A percentile compares a stretch with the other conserved stretches of the same genome.
Conservation (phyloP, 2,888 invertebrate species). For the Apoda limacodes region DNA sequence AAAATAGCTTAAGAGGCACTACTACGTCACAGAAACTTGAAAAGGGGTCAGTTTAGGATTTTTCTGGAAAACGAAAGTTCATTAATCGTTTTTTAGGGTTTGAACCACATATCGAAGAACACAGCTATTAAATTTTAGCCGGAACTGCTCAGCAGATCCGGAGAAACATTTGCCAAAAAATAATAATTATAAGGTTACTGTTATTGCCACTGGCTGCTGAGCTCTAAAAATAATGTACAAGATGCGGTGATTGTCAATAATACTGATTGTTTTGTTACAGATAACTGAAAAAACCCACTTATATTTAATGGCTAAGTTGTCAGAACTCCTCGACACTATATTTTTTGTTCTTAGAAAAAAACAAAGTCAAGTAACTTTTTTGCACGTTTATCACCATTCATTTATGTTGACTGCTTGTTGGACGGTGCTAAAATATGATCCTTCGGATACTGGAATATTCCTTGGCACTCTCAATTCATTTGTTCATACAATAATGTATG, state of each 20-base stretch:
- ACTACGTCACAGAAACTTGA: too few relatives aligned
- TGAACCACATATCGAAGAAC: too few relatives aligned
- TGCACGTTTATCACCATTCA: conserved; percentile 87
- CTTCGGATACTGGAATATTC: conserved; percentile 76
- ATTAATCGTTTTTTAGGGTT: too few relatives aligned
- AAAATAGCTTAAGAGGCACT: too few relatives aligned
- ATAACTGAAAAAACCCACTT: conserved; percentile 45
- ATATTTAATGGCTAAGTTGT: conserved; percentile 77
- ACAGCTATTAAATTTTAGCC: too few relatives aligned
- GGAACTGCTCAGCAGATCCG: too few relatives aligned
- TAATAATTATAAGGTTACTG: too few relatives aligned
- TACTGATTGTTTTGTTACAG: conserved; percentile 11
- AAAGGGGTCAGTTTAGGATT: background rate
- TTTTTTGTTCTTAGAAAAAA: conserved; percentile 85
- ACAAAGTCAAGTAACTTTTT: conserved; percentile 79
- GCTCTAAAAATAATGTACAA: too few relatives aligned
- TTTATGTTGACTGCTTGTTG: conserved; percentile 75
- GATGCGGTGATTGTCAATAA: background rate
- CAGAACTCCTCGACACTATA: conserved; percentile 79
- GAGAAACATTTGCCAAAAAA: too few relatives aligned
- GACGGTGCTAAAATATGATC: conserved; percentile 74
- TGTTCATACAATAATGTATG: conserved; percentile 81
- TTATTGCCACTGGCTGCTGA: too few relatives aligned
- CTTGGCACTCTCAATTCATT: conserved; percentile 74
- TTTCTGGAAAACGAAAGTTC: too few relatives aligned